Percentiles rank a stretch among this genome's conserved stretches.
phyloP scores from a whole-genome alignment of 2,888 invertebrate genomes.

The Stegophylla sp. region DNA sequence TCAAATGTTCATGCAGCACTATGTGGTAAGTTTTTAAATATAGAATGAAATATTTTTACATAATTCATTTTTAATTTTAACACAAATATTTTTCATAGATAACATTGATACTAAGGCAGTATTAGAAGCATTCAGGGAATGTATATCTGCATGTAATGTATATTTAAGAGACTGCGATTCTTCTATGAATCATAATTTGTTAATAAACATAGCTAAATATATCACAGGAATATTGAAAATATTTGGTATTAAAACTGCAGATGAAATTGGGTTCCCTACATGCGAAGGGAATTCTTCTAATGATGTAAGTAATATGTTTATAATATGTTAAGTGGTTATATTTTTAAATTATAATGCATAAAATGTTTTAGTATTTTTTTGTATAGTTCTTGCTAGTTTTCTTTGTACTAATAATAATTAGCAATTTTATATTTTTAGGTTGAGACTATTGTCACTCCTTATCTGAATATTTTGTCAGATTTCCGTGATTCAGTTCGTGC shows the following conservation, averaged over 20 bases:
- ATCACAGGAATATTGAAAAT: constrained; percentile 80
- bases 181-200: constrained; percentile 72
- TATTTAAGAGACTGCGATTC: constrained; percentile 76
- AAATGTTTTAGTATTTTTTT: too few relatives aligned
- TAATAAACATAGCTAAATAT: constrained; percentile 81
- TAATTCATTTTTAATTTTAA: neutral
- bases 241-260: constrained; percentile 76
- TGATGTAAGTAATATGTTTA: constrained; percentile 66
- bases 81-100: constrained; percentile 69
- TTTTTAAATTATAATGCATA: too few relatives aligned
- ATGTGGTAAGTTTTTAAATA: constrained; percentile 73
- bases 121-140: constrained; percentile 81
- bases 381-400: too few relatives aligned
- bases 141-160: constrained; percentile 84
- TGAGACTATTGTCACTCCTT: constrained; percentile 87
- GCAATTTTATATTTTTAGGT: constrained; percentile 66
- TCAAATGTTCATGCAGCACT: constrained; percentile 78
- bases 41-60: constrained; percentile 6
- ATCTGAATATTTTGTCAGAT: constrained; percentile 81
- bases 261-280: constrained; percentile 76
- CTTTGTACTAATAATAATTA: too few relatives aligned
- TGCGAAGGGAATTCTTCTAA: constrained; percentile 64
- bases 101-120: constrained; percentile 93
- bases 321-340: too few relatives aligned
- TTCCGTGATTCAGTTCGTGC: constrained; percentile 83